Base-by-base conservation (phyloP, 2,797 vertebrate species). In the Oophaga sylvatica region DNA sequence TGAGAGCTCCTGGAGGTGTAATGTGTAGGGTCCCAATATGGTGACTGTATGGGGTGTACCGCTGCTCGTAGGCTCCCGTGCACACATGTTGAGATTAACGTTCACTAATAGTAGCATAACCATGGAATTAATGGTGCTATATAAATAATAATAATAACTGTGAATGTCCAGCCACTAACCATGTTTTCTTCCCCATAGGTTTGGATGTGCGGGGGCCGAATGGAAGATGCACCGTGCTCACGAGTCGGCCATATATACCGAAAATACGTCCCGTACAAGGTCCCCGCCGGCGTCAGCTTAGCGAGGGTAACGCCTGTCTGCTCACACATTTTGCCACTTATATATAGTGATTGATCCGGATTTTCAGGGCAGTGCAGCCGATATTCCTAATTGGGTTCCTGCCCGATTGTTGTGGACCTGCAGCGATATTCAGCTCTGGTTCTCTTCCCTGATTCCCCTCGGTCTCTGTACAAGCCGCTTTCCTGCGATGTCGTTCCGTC, bases 181-280 rank as follows among this genome's bases (percentile, higher is more conserved):
- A 77, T 56, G 22, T 56, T 77, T 26, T 63, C 6, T 77, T 56
- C 16, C 35, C 86, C 73, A 17, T 90, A 99, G 98, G 97, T 99
- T 1, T 99, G 98, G 98, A 99, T 99, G 98, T 99, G 98, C 86
- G 98, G 98, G 0, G 98, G 98, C 12, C 95, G 96, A 57, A 99
- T 99, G 98, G 97, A 99, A 93, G 98, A 99, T 92, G 96, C 97
- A 31, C 97, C 97, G n/a, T 99, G 97, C 92, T 99, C 97, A 87
- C 94, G 98, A 90, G 98, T 99, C 53, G 98, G 98, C 22, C 98
- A 99, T 90, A 98, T 99, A 93, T 99, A 99, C 92, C 95, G 98
- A 91, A 99, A 99, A 93, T 99, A 98, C 0, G 97, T 99, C 73
- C 98, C 98, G 6, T 99, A 99, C 93, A 99, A 98, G 88, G 96